Percentiles rank a stretch among this genome's conserved stretches.
Conservation (phyloP, 2,797 vertebrate genomes). For the Neostethus bicornis region DNA sequence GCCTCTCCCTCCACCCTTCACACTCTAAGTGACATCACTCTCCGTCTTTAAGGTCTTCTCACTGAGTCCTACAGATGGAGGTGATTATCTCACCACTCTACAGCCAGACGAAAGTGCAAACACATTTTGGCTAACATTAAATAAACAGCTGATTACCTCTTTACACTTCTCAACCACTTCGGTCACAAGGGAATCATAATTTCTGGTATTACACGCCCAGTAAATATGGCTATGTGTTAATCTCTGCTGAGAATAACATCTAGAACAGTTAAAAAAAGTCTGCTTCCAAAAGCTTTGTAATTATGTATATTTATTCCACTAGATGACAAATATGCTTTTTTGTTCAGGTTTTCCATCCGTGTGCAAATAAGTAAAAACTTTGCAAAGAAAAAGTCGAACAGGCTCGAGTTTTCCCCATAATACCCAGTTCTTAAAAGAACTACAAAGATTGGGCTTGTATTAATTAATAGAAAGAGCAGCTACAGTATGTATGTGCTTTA, state of each 20-base stretch:
- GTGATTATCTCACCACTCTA: slow-evolving; percentile 49
- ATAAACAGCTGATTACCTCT: slow-evolving; percentile 70
- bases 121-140: slow-evolving; percentile 63
- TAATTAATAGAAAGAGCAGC: slow-evolving; percentile 20
- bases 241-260: slow-evolving; percentile 55
- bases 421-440: slow-evolving; percentile 10
- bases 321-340: slow-evolving; percentile 48
- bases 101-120: slow-evolving; percentile 61
- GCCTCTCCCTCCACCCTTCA: slow-evolving; percentile 32
- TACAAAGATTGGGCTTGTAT: slow-evolving; percentile 15
- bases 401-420: slow-evolving; percentile 29
- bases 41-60: slow-evolving; percentile 41
- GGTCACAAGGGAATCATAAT: slow-evolving; percentile 66
- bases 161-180: slow-evolving; percentile 71
- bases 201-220: slow-evolving; percentile 41
- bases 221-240: slow-evolving; percentile 48
- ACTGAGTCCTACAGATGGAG: slow-evolving; percentile 64
- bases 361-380: slow-evolving; percentile 55
- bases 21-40: slow-evolving; percentile 60
- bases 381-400: slow-evolving; percentile 46
- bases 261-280: slow-evolving; percentile 50
- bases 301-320: slow-evolving; percentile 61
- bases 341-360: slow-evolving; percentile 54
- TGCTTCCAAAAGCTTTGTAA: slow-evolving; percentile 49
- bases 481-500: slow-evolving; percentile 22